Conservation (phyloP, 2,888 invertebrate genomes). For the Rhopalosiphum nymphaeae region DNA sequence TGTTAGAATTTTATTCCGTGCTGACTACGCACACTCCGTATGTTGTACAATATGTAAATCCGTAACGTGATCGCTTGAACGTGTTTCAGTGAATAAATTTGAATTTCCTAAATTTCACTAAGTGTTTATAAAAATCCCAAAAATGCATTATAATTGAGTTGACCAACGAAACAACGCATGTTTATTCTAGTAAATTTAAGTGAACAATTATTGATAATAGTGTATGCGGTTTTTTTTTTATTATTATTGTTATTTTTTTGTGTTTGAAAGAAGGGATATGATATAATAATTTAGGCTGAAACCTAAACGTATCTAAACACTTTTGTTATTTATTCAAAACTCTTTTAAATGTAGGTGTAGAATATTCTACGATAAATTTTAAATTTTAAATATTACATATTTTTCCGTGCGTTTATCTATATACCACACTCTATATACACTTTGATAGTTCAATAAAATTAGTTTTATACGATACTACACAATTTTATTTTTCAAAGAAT, state of each 20-base stretch:
- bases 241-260: background rate
- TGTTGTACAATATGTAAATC: background rate
- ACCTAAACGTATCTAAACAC: background rate
- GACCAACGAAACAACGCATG: background rate
- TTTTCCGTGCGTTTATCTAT: background rate
- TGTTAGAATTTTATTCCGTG: background rate
- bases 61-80: background rate
- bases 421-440: background rate
- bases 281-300: background rate
- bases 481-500: background rate
- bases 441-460: conserved; percentile 17
- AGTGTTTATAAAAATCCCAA: background rate
- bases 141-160: background rate
- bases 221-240: background rate
- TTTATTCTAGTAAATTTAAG: background rate
- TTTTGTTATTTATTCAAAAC: background rate
- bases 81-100: background rate
- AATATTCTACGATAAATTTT: background rate
- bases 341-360: background rate
- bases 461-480: background rate
- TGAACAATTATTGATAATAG: background rate
- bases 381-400: background rate
- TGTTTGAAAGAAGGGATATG: background rate
- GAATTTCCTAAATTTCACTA: background rate
- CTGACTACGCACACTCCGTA: background rate